phyloP scores from a whole-genome alignment of 2,888 invertebrate species.

The Erebia aethiops region DNA sequence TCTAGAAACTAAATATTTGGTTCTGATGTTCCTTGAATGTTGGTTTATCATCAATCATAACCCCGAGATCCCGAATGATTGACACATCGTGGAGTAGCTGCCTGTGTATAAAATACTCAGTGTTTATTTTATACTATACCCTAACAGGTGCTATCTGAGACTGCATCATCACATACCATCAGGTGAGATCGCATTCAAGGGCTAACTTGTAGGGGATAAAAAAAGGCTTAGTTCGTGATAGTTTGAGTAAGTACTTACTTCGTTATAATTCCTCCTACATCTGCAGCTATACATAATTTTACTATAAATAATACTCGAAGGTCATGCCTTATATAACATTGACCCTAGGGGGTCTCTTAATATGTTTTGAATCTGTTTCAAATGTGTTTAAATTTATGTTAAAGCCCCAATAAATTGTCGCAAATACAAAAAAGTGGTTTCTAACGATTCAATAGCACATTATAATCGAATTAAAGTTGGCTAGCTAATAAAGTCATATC shows the following conservation, averaged over 20 bases:
- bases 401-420: slow-evolving; percentile 17
- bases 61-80: no score
- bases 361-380: slow-evolving; percentile 33
- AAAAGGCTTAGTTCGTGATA: neutral
- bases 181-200: no score
- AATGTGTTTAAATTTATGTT: slow-evolving; percentile 27
- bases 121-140: no score
- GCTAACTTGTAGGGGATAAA: no score
- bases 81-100: no score
- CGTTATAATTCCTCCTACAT: neutral
- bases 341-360: slow-evolving; percentile 34
- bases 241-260: neutral
- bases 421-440: slow-evolving; percentile 27
- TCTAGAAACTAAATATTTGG: no score
- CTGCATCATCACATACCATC: no score
- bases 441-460: slow-evolving; percentile 31
- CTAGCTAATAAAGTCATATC: slow-evolving; percentile 32
- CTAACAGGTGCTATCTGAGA: no score
- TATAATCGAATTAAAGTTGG: slow-evolving; percentile 37
- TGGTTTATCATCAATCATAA: no score
- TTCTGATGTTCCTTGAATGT: no score
- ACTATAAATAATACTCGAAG: slow-evolving; percentile 32
- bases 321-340: slow-evolving; percentile 27
- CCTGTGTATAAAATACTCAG: no score
- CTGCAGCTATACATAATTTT: slow-evolving; percentile 27